A percentile compares a stretch with the other conserved stretches of the same genome.
phyloP scores from a whole-genome alignment of 2,797 vertebrate genomes.

The Sibirionetta formosa region DNA sequence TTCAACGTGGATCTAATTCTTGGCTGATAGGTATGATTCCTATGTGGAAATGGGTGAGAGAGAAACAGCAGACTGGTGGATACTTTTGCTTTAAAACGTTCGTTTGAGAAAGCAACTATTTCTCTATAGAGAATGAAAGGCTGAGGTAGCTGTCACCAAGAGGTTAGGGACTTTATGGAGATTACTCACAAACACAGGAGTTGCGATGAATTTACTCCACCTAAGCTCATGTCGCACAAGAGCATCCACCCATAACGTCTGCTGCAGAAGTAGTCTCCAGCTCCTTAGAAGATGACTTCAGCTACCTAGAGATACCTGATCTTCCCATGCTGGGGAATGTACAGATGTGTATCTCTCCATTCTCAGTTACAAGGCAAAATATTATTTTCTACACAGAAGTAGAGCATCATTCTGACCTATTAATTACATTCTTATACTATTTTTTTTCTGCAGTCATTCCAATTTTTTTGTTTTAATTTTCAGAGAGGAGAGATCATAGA shows the following conservation, averaged over 20 bases:
- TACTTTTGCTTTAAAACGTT: neutral
- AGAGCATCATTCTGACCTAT: neutral
- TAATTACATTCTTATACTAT: neutral
- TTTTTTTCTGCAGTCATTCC: neutral
- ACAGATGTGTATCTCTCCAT: accelerated
- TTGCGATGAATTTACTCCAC: neutral
- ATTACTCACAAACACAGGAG: neutral
- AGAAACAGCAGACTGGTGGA: neutral
- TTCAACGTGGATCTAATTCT: neutral
- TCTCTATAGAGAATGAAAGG: neutral
- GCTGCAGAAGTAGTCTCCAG: neutral
- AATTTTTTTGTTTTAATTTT: neutral
- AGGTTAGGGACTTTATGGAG: neutral
- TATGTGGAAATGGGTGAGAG: neutral
- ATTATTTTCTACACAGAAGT: neutral
- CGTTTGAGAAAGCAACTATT: neutral
- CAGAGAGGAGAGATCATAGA: neutral
- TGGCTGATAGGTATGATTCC: neutral
- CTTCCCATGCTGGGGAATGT: neutral
- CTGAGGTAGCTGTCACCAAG: neutral
- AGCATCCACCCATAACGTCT: neutral
- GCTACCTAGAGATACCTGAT: neutral
- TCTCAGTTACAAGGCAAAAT: neutral
- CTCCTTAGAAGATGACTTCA: neutral
- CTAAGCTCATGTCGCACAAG: accelerated